Base-by-base conservation (phyloP, 2,113 vertebrate species). In the Tachycineta bicolor region DNA sequence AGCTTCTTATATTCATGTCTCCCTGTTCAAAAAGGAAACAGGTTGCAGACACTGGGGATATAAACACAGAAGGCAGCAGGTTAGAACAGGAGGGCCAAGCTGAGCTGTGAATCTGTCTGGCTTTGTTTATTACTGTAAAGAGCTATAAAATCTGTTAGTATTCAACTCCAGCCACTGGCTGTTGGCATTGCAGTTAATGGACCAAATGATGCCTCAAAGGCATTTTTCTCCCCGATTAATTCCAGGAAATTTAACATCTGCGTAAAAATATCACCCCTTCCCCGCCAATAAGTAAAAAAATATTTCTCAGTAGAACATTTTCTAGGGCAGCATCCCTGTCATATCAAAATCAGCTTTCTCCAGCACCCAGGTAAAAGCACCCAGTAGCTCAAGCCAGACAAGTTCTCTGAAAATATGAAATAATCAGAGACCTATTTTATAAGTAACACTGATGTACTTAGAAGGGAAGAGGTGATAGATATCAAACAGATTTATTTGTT, bases 211-310 rank as follows among this genome's bases (percentile, higher is more conserved):
- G 94, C 82, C 93, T 97, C 73, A 92, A 74, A 96, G 95, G 76
- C 83, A 58, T 95, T 94, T 97, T 97, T 96, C 89, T 82, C 41
- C 71, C 39, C 5, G 20, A 95, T 97, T 97, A 97, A 96, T 90
- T 95, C 53, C 87, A 83, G 90, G 74, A 96, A 97, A 95, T 93
- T 85, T 95, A 83, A 83, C 93, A 90, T 91, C 96, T 95, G 90
- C 91, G 46, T 83, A 82, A 93, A 96, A 97, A 43, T 43, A 63
- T 33, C 58, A 17, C 37, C 26, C 26, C 25, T 23, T 31, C 37
- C 74, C 55, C 67, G 15, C 12, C 68, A 76, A 3, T 94, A 93
- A 96, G 95, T 93, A 39, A 52, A 79, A 87, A 68, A 67, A 79
- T 86, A 76, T 52, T 63, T 85, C 39, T 97, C 94, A 90, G 90